Conservation (phyloP, 1,140 invertebrate species). For the Polypedilum pembai region DNA sequence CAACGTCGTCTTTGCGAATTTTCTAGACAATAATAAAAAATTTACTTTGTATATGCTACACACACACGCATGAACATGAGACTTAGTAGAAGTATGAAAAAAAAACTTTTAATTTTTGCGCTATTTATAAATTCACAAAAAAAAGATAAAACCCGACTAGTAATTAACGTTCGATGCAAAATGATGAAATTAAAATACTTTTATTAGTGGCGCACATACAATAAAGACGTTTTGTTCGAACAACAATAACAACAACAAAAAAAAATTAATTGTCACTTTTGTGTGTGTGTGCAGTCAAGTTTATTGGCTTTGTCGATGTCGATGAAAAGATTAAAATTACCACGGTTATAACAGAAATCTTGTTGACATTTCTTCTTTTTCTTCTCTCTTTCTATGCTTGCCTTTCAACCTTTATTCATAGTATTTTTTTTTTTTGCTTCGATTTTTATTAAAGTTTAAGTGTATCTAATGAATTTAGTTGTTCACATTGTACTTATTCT, state of each 20-base stretch:
- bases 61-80: neutral
- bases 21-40: neutral
- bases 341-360: conserved; percentile 2
- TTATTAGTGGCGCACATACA: neutral
- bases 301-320: neutral
- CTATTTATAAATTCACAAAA: too few relatives aligned
- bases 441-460: too few relatives aligned
- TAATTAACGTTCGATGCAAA: neutral
- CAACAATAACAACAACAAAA: too few relatives aligned
- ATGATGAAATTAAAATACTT: neutral
- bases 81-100: neutral
- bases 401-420: too few relatives aligned
- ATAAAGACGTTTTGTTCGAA: neutral
- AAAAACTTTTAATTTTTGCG: neutral
- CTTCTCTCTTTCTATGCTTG: neutral
- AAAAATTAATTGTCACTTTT: too few relatives aligned
- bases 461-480: too few relatives aligned
- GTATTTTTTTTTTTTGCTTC: too few relatives aligned
- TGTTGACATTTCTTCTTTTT: neutral
- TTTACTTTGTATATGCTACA: neutral
- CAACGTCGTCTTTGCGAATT: neutral
- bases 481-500: too few relatives aligned
- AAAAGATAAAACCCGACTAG: neutral
- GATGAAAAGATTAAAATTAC: conserved; percentile 5
- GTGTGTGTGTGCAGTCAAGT: too few relatives aligned